These are phyloP conservation scores for Drosophila hawaiiensis DNA, from an alignment of 2,888 invertebrate genomes.

Conservation along the genomic window DNA sequence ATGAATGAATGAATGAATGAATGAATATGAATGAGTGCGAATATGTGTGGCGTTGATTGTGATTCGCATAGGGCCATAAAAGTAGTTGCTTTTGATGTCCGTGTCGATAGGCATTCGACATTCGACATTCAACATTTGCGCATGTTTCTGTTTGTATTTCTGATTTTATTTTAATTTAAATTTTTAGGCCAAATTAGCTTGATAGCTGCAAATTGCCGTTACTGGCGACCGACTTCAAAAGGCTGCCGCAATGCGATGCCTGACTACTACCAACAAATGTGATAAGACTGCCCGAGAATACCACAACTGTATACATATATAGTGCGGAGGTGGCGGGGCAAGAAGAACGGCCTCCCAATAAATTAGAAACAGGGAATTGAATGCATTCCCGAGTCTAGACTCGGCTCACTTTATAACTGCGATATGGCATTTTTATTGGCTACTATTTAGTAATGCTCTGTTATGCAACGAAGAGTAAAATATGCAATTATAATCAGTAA, in stretches of 20 bases:
- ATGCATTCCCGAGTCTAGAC: background rate
- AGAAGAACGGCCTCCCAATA: background rate
- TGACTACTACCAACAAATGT: conserved; percentile 1
- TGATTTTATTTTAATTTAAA: background rate
- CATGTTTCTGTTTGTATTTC: conserved; percentile 25
- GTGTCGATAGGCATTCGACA: conserved; percentile 12
- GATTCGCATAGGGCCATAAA: background rate
- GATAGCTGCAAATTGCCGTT: conserved; percentile 1
- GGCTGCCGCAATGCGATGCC: conserved; percentile 21
- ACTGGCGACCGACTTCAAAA: conserved; percentile 42
- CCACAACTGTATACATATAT: background rate
- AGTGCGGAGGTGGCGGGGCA: background rate
- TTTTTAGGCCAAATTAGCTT: conserved; percentile 25
- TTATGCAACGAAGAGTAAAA: background rate
- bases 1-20: conserved; percentile 28
- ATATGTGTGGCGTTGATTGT: background rate
- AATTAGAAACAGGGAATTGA: background rate
- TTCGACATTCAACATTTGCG: conserved; percentile 21
- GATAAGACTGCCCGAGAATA: conserved; percentile 36
- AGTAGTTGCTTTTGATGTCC: background rate
- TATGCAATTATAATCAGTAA: background rate
- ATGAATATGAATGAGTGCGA: conserved; percentile 1
- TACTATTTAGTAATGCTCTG: background rate
- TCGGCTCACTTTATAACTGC: background rate
- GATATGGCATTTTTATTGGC: background rate